phyloP scores from a whole-genome alignment of 1,140 invertebrate species.

The Aradophagus sp. region DNA sequence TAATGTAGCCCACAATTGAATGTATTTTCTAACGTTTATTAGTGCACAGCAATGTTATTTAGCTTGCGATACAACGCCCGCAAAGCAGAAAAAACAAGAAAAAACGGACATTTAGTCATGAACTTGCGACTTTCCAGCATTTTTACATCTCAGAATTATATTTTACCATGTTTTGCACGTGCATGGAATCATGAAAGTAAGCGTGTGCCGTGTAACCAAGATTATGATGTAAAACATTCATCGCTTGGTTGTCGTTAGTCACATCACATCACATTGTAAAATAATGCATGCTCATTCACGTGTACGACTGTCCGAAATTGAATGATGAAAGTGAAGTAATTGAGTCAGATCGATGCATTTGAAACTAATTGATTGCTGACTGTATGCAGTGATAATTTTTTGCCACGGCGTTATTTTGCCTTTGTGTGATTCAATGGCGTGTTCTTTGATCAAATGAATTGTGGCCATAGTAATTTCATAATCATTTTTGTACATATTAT shows the following conservation, averaged over 20 bases:
- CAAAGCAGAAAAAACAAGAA: no score
- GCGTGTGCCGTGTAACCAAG: constrained; percentile 6
- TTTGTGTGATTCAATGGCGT: neutral
- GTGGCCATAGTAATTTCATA: constrained; percentile 8
- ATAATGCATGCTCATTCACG: constrained; percentile 19
- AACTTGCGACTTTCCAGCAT: constrained; percentile 50
- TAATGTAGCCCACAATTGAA: constrained; percentile 36
- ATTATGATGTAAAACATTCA: constrained; percentile 12
- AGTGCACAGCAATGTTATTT: constrained; percentile 43
- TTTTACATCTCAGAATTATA: constrained; percentile 58
- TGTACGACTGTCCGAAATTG: constrained; percentile 6
- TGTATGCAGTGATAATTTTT: neutral
- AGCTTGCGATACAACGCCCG: constrained; percentile 49
- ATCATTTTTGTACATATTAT: constrained; percentile 17
- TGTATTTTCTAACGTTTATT: constrained; percentile 52
- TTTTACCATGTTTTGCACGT: constrained; percentile 51
- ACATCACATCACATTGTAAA: constrained; percentile 35
- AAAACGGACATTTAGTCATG: constrained; percentile 39
- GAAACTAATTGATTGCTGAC: no score
- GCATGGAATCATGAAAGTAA: no score
- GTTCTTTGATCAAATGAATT: neutral
- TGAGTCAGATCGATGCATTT: constrained; percentile 26
- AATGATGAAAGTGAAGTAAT: constrained; percentile 32
- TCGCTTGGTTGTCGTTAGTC: constrained; percentile 21
- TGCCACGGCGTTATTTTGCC: constrained; percentile 1